A percentile compares a stretch with the other conserved stretches of the same genome.
These are phyloP conservation scores for Sisor rabdophorus DNA, from an alignment of 2,113 vertebrate species.

Conservation along the genomic window DNA sequence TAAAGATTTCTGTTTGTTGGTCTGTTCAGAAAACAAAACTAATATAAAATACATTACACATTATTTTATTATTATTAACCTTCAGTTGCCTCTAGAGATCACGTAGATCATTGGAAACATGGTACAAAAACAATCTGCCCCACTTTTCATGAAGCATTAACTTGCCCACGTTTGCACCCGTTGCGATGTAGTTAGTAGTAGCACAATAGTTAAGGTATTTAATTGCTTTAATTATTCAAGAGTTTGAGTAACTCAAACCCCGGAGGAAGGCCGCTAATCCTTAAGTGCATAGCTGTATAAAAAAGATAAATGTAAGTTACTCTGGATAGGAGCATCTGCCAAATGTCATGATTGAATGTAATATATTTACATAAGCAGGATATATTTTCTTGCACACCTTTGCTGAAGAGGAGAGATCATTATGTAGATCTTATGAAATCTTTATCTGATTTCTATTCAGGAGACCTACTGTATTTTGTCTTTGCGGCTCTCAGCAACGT, in stretches of 20 bases:
- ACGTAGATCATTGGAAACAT: background rate
- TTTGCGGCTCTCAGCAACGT: background rate
- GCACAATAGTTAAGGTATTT: too few relatives aligned
- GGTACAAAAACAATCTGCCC: background rate
- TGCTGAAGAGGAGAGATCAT: background rate
- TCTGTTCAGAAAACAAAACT: background rate
- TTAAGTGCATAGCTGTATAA: too few relatives aligned
- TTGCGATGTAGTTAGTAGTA: too few relatives aligned
- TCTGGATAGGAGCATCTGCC: too few relatives aligned
- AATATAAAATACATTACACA: background rate
- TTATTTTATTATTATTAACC: too few relatives aligned
- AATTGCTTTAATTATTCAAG: too few relatives aligned
- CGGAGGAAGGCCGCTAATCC: too few relatives aligned
- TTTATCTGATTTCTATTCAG: background rate
- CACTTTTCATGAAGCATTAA: background rate
- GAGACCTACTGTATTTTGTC: background rate
- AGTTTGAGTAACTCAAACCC: too few relatives aligned
- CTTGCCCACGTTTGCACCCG: too few relatives aligned
- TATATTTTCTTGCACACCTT: background rate
- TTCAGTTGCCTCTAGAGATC: background rate
- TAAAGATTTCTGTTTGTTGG: background rate
- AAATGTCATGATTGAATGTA: background rate
- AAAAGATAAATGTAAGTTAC: too few relatives aligned
- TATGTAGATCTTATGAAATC: too few relatives aligned
- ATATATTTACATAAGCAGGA: background rate